Conservation (phyloP, 2,797 vertebrate species). For the Glossophaga mutica region DNA sequence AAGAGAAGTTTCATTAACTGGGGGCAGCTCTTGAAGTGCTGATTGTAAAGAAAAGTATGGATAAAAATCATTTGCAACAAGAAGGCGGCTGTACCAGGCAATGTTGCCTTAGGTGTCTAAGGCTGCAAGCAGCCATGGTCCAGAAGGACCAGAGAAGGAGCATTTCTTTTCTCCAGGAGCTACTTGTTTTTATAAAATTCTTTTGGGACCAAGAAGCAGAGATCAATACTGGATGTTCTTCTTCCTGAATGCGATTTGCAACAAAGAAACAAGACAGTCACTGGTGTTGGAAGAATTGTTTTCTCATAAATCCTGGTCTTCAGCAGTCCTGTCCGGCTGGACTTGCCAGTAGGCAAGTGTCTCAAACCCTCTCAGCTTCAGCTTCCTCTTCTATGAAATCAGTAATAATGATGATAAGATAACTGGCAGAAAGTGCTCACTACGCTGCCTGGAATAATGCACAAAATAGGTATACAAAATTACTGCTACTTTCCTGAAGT, state of each 20-base stretch:
- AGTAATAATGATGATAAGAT: not conserved
- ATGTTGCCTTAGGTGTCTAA: slow-evolving; percentile 41
- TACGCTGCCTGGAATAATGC: not conserved
- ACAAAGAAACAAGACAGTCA: not conserved
- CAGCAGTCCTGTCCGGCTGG: not conserved
- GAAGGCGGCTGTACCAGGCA: slow-evolving; percentile 55
- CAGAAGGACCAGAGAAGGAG: slow-evolving; percentile 41
- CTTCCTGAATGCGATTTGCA: not conserved
- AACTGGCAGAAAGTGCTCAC: not conserved
- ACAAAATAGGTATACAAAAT: not conserved
- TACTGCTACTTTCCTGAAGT: not conserved
- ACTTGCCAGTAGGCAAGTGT: not conserved
- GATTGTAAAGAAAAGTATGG: slow-evolving; percentile 49
- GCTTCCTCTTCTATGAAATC: not conserved
- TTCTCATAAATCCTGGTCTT: not conserved
- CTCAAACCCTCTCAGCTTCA: not conserved
- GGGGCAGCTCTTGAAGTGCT: slow-evolving; percentile 5
- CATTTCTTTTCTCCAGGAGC: not conserved
- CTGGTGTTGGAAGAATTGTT: not conserved
- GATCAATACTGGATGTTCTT: not conserved
- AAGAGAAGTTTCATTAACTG: not conserved
- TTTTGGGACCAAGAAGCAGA: not conserved
- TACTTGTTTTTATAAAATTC: not conserved
- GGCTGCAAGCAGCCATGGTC: slow-evolving; percentile 4
- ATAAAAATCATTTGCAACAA: slow-evolving; percentile 60